Base-by-base conservation (phyloP, 2,888 invertebrate species). In the Frankliniella intonsa region DNA sequence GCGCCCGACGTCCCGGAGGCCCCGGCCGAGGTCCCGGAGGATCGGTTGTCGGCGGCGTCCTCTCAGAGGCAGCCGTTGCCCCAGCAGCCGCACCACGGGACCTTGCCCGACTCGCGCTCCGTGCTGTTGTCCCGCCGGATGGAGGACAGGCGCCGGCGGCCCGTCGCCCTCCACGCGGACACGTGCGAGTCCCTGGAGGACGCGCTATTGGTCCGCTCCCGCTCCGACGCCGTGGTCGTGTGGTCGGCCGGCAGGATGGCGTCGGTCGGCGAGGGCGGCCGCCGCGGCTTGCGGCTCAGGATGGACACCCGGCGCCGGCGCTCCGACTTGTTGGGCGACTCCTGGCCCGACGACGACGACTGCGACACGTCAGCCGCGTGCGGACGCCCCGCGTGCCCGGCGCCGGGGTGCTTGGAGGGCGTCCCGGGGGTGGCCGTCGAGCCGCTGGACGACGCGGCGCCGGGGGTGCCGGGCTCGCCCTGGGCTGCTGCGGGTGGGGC, bases 81-180 rank as follows among this genome's bases (percentile, higher is more conserved):
- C 94, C 94, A 95, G 85, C 95, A 95, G 0, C 94, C 94, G 86
- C 94, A 95, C 94, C 95, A 95, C 0, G 94, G 95, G 84, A 95
- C 92, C 85, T 92, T 93, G 17, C 91, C 92, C 81, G 90, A 22
- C 25, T 76, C 69, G 69, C 69, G 69, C 80, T 81, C 25, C 79
- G 81, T 19, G 83, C 81, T 76, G 69, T 22, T 69, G 69, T 25
- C 69, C 69, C 69, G 1, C 69, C 83, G 81, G 27, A 82, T 25
- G 22, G 50, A 80, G 80, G 50, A 76, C 82, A 62, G 79, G 22
- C 55, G 69, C 80, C 82, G 51, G 85, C 83, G 88, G 88, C 17
- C 88, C 69, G 69, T n/a, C 25, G 80, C 84, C 84, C 49, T 84
- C 84, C 82, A 83, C 84, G 25, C 82, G n/a, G 69, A 79, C n/a